Evolutionary conservation across 1,140 invertebrate species (phyloP), one percentile per base, ranked within the genome.

Genomic region (Caenorhabditis tropicalis): DNA sequence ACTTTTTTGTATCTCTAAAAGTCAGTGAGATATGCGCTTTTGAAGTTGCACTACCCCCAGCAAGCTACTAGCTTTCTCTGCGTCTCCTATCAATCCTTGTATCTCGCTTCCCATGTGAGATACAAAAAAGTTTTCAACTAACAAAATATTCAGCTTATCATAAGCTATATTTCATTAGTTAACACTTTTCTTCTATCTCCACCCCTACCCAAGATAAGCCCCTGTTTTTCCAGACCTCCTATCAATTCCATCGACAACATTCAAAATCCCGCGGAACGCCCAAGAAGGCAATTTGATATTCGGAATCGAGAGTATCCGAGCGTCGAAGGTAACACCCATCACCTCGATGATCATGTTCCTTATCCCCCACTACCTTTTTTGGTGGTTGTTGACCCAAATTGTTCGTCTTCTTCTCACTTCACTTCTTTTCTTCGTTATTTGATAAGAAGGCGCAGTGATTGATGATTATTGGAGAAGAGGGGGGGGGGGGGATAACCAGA

Each of bases 271-370:
- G 0, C 16, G 65, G n/a, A 74, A 74, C 29, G 65, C 65, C 10
- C 65, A 74, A 43, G 65, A 74, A 74, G 65, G 65, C n/a, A 36
- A 74, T 43, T 10, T 74, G 19, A 74, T 74, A 43, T 27, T 74
- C 12, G 65, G 65, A 3, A 39, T 12, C 12, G 65, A 31, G n/a
- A n/a, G 24, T 43, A 74, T 74, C 10, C 33, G 65, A n/a, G 65
- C 65, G 21, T 74, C 65, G 16, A 31, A 74, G 36, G 65, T 74
- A 56, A 56, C 21, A 6, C 12, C 29, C 24, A 12, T 56, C 53
- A 56, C 10, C 21, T 21, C n/a, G 24, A 56, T n/a, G 15, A n/a
- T 56, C 16, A 58, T n/a, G 7, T 27, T 58, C 15, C 53, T 7
- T 5, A 12, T 5, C 7, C 3, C 24, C 53, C 27, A 24, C 24